Conservation (phyloP, 2,113 vertebrate species). For the Podarcis raffonei region DNA sequence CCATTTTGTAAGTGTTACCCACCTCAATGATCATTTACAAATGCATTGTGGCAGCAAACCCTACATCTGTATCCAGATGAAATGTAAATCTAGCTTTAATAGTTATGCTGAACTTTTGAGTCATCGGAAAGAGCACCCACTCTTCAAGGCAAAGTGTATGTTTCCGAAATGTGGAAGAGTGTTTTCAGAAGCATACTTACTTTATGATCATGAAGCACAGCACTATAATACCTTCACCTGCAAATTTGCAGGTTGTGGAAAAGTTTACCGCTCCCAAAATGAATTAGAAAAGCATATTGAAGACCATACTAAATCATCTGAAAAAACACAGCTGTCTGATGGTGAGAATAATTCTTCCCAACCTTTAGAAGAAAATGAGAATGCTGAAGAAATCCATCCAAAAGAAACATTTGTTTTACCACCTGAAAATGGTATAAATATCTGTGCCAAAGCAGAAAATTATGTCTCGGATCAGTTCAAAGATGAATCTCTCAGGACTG, state of each 20-base stretch:
- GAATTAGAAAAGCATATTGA: constrained; percentile 88
- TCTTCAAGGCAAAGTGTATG: constrained; percentile 94
- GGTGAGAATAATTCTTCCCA: constrained; percentile 59
- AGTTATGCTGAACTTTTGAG: constrained; percentile 89
- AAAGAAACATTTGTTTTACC: constrained; percentile 62
- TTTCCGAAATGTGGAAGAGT: constrained; percentile 94
- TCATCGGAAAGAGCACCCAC: constrained; percentile 88
- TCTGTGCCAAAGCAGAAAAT: constrained; percentile 42
- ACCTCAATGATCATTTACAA: constrained; percentile 95
- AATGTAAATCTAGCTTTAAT: constrained; percentile 94
- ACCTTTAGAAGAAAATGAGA: constrained; percentile 51
- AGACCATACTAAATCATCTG: constrained; percentile 75
- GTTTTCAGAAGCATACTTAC: constrained; percentile 91
- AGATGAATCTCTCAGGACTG: constrained; percentile 55
- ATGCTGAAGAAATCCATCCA: constrained; percentile 45
- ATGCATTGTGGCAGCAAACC: constrained; percentile 95
- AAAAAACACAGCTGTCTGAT: constrained; percentile 59
- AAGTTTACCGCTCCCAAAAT: constrained; percentile 88
- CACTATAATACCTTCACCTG: constrained; percentile 98
- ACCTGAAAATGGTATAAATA: constrained; percentile 47
- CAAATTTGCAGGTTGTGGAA: constrained; percentile 85
- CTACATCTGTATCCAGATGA: constrained; percentile 96
- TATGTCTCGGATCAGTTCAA: constrained; percentile 61
- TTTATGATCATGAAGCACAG: constrained; percentile 96
- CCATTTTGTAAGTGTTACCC: constrained; percentile 92